phyloP scores from a whole-genome alignment of 1,140 invertebrate genomes.

The Cydia splendana region DNA sequence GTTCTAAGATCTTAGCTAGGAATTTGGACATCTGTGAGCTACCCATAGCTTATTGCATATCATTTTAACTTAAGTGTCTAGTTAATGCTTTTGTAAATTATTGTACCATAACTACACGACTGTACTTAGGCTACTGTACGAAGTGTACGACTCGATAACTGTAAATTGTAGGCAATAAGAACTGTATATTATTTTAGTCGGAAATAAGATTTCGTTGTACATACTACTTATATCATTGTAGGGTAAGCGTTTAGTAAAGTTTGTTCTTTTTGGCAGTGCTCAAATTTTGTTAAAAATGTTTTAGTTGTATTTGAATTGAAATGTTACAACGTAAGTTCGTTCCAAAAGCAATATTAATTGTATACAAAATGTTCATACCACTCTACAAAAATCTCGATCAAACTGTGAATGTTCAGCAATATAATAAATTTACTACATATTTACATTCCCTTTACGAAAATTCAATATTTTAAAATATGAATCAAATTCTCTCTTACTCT shows the following conservation, averaged over 20 bases:
- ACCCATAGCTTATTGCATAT: constrained; percentile 75
- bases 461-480: no score
- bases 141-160: constrained; percentile 50
- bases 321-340: constrained; percentile 4
- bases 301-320: background rate
- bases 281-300: constrained; percentile 24
- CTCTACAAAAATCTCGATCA: no score
- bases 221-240: constrained; percentile 47
- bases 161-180: constrained; percentile 67
- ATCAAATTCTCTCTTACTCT: background rate
- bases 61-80: constrained; percentile 65
- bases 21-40: constrained; percentile 47
- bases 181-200: constrained; percentile 67
- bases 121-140: constrained; percentile 63
- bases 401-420: background rate
- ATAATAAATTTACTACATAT: background rate
- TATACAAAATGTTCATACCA: background rate
- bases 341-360: constrained; percentile 38
- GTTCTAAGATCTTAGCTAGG: constrained; percentile 25
- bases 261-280: constrained; percentile 20
- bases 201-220: constrained; percentile 73
- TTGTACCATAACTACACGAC: constrained; percentile 73
- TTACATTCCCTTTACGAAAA: no score
- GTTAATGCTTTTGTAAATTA: constrained; percentile 70
- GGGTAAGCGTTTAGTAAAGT: constrained; percentile 22